Evolutionary conservation across 2,888 invertebrate species (phyloP), one percentile per base, ranked within the genome.

Genomic region (Drosophila aldrichi): DNA sequence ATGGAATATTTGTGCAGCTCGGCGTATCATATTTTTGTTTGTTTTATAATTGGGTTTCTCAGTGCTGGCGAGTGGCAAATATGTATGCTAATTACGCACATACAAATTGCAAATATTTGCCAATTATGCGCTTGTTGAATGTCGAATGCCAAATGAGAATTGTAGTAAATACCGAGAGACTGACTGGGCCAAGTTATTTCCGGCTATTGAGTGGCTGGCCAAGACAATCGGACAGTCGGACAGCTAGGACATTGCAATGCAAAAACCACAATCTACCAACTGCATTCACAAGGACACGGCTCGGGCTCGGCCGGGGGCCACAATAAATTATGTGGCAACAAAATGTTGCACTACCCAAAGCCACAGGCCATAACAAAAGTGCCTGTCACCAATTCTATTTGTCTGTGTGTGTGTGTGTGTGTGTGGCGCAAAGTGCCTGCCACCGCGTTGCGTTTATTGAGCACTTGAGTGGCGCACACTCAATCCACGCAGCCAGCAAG

Each of bases 401-500:
- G 32, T 41, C 12, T 32, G 51, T 46, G 14, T 14, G 40, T 40
- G 48, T 25, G 25, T 29, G 2, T 52, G 41, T 67, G 58, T 49
- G 44, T 70, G 59, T 60, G 58, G 16, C 64, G 41, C 25, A 61
- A 61, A 62, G 69, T 64, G 56, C 48, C 49, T 73, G 76, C 62
- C 57, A 43, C 77, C 74, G 74, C 70, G 79, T 55, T 62, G 79
- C 74, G 88, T 88, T 88, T 88, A 88, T 85, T 82, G 88, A 85
- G 83, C 83, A 85, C 88, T 85, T 77, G 82, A 85, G 77, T 70
- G 79, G 51, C 68, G 63, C 57, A 51, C 81, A 79, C 82, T 75
- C 83, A 82, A 81, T 80, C 72, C 81, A 61, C 61, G 56, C 70
- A 71, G 74, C 70, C 70, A 71, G 74, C 70, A 67, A 74, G 59